Conservation (phyloP, 2,888 invertebrate species). For the Drosophila melanocephala region DNA sequence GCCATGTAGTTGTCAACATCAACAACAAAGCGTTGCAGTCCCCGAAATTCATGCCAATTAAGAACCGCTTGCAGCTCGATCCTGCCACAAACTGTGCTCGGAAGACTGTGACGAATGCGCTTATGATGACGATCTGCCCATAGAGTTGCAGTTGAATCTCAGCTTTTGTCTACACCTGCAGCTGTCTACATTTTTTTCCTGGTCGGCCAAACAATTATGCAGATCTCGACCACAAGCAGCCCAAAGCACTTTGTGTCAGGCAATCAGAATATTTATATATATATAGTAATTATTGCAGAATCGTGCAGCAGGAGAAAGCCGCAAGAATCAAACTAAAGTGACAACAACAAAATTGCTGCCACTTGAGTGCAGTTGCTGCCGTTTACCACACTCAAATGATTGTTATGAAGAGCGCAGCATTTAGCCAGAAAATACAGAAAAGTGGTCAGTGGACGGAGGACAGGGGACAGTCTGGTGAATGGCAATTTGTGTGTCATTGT, state of each 20-base stretch:
- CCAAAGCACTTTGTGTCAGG: constrained; percentile 22
- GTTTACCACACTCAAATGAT: constrained; percentile 40
- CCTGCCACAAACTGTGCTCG: constrained; percentile 67
- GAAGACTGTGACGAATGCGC: constrained; percentile 76
- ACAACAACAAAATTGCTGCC: constrained; percentile 38
- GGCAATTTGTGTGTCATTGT: constrained; percentile 77
- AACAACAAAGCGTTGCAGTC: constrained; percentile 15
- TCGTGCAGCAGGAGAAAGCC: constrained; percentile 34
- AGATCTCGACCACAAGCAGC: constrained; percentile 59
- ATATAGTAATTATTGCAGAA: constrained; percentile 17
- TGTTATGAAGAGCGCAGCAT: constrained; percentile 19
- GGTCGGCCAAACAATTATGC: constrained; percentile 53
- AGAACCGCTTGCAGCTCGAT: constrained; percentile 56
- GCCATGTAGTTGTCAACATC: constrained; percentile 71
- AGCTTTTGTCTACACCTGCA: constrained; percentile 55
- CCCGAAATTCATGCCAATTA: constrained; percentile 71
- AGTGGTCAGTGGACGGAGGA: constrained; percentile 12
- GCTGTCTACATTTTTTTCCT: constrained; percentile 53
- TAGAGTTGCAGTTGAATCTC: not conserved
- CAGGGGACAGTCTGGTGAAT: constrained; percentile 26
- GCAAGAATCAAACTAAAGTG: constrained; percentile 38
- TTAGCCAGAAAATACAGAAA: constrained; percentile 28
- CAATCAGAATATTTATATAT: constrained; percentile 8
- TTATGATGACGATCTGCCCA: constrained; percentile 41
- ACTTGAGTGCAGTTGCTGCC: constrained; percentile 24